Base-by-base conservation (phyloP, 2,797 vertebrate species). In the Denticeps clupeoides region DNA sequence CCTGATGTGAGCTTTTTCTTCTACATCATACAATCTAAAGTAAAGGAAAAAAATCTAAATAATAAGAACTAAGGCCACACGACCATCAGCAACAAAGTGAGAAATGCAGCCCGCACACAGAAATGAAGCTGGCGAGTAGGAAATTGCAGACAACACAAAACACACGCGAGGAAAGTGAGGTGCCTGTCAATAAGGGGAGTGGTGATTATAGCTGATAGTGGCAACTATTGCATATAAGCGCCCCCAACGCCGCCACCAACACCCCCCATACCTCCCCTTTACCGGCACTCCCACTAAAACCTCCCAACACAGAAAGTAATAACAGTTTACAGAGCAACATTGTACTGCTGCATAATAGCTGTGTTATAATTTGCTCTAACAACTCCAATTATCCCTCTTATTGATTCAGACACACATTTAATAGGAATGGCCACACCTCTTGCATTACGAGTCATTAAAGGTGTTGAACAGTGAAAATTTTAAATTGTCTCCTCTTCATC, bases 361-460 rank as follows among this genome's bases (percentile, higher is more conserved):
- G 82, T 79, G 87, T 93, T 93, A 93, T 93, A 96, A 97, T 97
- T 94, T 93, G 85, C 87, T 91, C 90, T 97, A 95, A 97, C 90
- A 93, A 92, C 91, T 93, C 88, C 86, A 93, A 96, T 96, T 97
- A 93, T 91, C 83, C 83, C 87, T 89, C 86, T 86, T 94, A 97
- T 97, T 91, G 92, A 97, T 95, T 91, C 88, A 82, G 87, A 86
- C 87, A 87, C 89, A 89, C 89, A 82, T 94, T 97, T 95, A 93
- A 97, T 93, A 90, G 87, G 85, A 87, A 83, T 81, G 82, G 87
- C 87, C 90, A 93, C 91, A 82, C 90, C 93, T 90, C 90, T 89
- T 82, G 81, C 87, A 85, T 93, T 91, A 90, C 78, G 82, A 87
- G 87, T 88, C 87, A 90, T 95, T 95, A 88, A 92, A 89, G 89